Conservation (phyloP, 2,113 vertebrate species). For the Lota lota region DNA sequence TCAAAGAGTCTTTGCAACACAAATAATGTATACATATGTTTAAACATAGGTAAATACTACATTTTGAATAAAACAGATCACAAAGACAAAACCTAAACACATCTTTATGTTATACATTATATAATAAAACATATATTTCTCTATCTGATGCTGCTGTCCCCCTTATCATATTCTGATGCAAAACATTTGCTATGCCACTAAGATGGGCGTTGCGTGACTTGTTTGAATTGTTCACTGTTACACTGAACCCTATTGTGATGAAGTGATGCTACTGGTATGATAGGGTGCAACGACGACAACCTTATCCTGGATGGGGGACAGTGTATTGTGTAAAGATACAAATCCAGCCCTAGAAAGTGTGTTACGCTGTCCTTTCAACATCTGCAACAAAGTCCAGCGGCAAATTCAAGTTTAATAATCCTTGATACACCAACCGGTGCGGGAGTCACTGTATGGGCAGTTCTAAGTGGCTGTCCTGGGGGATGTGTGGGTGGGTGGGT, state of each 20-base stretch:
- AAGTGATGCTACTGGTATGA: constrained; percentile 20
- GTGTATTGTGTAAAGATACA: constrained; percentile 40
- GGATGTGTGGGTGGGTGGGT: constrained; percentile 18
- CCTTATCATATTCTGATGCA: constrained; percentile 1
- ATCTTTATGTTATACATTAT: constrained; percentile 23
- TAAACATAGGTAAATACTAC: too few species aligned
- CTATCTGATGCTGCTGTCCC: constrained; percentile 18
- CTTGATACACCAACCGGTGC: constrained; percentile 7
- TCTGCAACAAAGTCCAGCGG: constrained; percentile 39
- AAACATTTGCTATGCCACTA: constrained; percentile 34
- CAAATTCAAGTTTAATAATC: constrained; percentile 4
- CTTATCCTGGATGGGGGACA: background rate
- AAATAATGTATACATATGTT: constrained; percentile 35
- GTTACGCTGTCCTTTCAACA: constrained; percentile 42
- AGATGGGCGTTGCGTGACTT: constrained; percentile 10
- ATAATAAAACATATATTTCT: constrained; percentile 29
- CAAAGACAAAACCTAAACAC: constrained; percentile 21
- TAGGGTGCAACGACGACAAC: too few species aligned
- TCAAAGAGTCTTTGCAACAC: constrained; percentile 61
- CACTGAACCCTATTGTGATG: background rate
- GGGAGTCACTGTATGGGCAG: constrained; percentile 31
- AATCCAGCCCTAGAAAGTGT: constrained; percentile 36
- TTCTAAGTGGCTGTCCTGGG: constrained; percentile 44
- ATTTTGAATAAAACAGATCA: constrained; percentile 20
- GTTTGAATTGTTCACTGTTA: constrained; percentile 28